Evolutionary conservation across 2,888 invertebrate species (phyloP).

Genomic region (Zhengitettix transpicula): DNA sequence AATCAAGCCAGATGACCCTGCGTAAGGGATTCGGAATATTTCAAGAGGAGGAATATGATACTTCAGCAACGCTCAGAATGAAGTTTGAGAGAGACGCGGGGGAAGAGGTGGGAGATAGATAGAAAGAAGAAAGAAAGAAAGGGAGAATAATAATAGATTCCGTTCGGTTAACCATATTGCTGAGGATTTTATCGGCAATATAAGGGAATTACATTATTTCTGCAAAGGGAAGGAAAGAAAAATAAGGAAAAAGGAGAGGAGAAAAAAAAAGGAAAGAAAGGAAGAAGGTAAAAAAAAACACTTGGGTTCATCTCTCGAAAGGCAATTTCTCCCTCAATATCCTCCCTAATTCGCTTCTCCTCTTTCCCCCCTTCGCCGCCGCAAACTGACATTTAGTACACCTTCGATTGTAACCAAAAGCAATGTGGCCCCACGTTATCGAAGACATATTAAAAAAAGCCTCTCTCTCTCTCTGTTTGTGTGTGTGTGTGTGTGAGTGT

Average conservation of each 20-base stretch:
- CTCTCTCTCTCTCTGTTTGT: no score
- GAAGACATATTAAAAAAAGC: slow-evolving; percentile 3
- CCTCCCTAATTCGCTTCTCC: neutral
- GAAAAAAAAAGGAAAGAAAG: neutral
- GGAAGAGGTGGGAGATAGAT: no score
- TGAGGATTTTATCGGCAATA: neutral
- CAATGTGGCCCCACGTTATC: neutral
- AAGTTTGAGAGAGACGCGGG: no score
- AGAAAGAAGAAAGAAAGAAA: no score
- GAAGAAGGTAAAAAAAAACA: neutral
- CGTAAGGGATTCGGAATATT: no score
- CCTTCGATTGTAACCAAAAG: neutral
- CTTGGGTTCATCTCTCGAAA: neutral
- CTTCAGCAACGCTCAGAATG: no score
- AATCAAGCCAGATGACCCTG: no score
- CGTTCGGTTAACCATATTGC: neutral
- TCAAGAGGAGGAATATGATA: no score
- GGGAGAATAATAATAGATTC: neutral
- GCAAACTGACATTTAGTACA: neutral
- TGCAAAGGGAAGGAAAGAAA: neutral
- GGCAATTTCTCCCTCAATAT: neutral
- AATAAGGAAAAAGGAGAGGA: neutral
- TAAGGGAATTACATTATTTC: neutral
- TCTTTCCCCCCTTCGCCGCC: neutral
- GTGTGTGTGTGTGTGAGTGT: neutral